phyloP scores from a whole-genome alignment of 2,888 invertebrate species.

The Penaeus monodon region DNA sequence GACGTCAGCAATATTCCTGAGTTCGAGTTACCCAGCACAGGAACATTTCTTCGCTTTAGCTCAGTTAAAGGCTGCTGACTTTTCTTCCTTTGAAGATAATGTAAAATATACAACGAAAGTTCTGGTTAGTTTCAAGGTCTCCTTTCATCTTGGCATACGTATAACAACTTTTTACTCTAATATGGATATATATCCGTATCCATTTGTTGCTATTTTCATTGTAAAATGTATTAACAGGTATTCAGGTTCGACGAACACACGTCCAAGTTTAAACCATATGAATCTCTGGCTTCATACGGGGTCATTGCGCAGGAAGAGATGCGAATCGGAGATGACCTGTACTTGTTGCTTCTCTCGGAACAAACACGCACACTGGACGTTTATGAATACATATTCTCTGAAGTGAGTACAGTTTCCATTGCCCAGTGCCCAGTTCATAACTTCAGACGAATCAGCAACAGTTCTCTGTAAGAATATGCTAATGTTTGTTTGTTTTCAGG shows the following conservation, averaged over 20 bases:
- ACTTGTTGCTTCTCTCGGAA: constrained; percentile 20
- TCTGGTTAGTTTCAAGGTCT: not conserved
- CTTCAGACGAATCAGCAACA: too few relatives aligned
- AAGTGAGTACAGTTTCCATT: not conserved
- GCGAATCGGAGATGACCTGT: not conserved
- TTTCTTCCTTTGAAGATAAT: not conserved
- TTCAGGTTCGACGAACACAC: constrained; percentile 14
- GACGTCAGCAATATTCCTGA: constrained; percentile 8
- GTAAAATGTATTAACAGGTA: not conserved
- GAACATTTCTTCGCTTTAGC: not conserved
- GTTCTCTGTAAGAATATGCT: too few relatives aligned
- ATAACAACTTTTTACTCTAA: not conserved
- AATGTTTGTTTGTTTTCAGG: too few relatives aligned
- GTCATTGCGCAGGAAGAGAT: constrained; percentile 17
- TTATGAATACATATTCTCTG: constrained; percentile 20
- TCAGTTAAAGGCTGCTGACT: not conserved
- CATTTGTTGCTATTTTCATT: not conserved
- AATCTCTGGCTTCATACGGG: constrained; percentile 14
- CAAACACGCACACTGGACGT: not conserved
- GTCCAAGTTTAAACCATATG: not conserved
- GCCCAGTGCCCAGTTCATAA: too few relatives aligned
- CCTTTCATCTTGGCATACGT: not conserved
- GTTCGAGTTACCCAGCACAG: not conserved
- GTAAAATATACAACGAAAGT: constrained; percentile 11
- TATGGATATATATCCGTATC: not conserved